phyloP scores from a whole-genome alignment of 64 coral and sea anemone species.

The Pocillopora verrucosa region DNA sequence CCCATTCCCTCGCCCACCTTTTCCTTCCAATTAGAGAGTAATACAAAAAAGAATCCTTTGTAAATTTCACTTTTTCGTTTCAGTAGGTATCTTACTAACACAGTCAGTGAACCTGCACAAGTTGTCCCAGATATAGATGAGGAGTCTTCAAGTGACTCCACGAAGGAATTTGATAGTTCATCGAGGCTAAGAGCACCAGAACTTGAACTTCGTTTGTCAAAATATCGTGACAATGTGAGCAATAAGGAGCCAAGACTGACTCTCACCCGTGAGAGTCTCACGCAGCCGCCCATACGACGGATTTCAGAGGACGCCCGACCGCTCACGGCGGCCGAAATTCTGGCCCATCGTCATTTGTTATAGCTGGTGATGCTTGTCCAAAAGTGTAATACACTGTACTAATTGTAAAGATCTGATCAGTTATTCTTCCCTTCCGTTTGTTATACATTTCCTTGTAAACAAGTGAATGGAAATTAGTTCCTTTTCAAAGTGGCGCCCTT shows the following conservation, averaged over 20 bases:
- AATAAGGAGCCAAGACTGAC: slow-evolving; percentile 77
- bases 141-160: slow-evolving; percentile 33
- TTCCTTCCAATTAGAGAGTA: neutral
- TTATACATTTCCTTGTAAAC: too few relatives aligned
- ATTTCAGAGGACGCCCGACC: slow-evolving; percentile 82
- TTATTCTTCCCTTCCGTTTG: too few relatives aligned
- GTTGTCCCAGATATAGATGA: slow-evolving; percentile 85
- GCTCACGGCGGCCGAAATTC: slow-evolving; percentile 85
- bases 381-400: neutral
- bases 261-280: slow-evolving; percentile 56
- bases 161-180: slow-evolving; percentile 34
- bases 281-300: slow-evolving; percentile 84
- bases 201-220: slow-evolving; percentile 84
- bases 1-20: too few relatives aligned
- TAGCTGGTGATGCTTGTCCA: neutral
- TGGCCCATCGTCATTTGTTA: slow-evolving; percentile 86
- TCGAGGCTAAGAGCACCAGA: slow-evolving; percentile 55
- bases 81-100: slow-evolving; percentile 76
- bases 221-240: slow-evolving; percentile 73
- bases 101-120: slow-evolving; percentile 72
- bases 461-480: too few relatives aligned
- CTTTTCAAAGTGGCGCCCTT: too few relatives aligned
- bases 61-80: neutral
- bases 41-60: neutral
- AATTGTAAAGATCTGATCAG: too few relatives aligned